Percentiles rank a stretch among this genome's conserved stretches.
phyloP scores from a whole-genome alignment of 1,140 invertebrate species.

The Epicauta chinensis region DNA sequence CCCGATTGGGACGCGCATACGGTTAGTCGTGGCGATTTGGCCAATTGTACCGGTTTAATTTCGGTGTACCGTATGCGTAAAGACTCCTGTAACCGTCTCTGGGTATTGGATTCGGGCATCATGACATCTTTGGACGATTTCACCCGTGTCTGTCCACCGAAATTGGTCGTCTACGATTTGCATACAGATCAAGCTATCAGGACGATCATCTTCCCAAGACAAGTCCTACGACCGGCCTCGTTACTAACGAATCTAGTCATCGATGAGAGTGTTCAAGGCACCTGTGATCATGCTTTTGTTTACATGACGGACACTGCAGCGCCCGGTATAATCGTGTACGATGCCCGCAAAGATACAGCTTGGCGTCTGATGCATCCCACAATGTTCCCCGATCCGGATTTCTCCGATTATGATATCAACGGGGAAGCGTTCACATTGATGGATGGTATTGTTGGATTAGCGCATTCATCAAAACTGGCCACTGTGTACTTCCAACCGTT shows the following conservation, averaged over 20 bases:
- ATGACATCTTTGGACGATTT: slow-evolving; percentile 70
- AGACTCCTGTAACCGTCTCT: slow-evolving; percentile 70
- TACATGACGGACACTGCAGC: slow-evolving; percentile 75
- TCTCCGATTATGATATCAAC: slow-evolving; percentile 57
- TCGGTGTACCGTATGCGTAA: slow-evolving; percentile 68
- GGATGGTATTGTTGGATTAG: slow-evolving; percentile 74
- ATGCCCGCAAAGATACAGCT: slow-evolving; percentile 60
- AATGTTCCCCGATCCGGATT: slow-evolving; percentile 76
- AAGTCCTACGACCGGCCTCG: slow-evolving; percentile 61
- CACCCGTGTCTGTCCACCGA: slow-evolving; percentile 66
- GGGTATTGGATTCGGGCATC: slow-evolving; percentile 65
- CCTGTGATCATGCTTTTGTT: slow-evolving; percentile 67
- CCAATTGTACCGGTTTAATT: slow-evolving; percentile 62
- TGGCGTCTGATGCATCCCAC: slow-evolving; percentile 70
- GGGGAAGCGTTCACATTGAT: slow-evolving; percentile 64
- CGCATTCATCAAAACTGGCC: slow-evolving; percentile 59
- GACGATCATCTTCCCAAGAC: slow-evolving; percentile 50
- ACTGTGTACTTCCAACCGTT: slow-evolving; percentile 73
- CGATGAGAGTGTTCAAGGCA: slow-evolving; percentile 58
- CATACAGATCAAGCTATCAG: slow-evolving; percentile 58
- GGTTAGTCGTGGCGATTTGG: slow-evolving; percentile 62
- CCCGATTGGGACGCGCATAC: slow-evolving; percentile 74
- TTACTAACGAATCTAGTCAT: slow-evolving; percentile 71
- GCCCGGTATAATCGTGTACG: slow-evolving; percentile 68
- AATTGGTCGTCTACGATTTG: slow-evolving; percentile 72